A percentile compares a stretch with the other conserved stretches of the same genome.
Evolutionary conservation across 2,797 vertebrate species (phyloP).

Genomic region (Myripristis jacobus): DNA sequence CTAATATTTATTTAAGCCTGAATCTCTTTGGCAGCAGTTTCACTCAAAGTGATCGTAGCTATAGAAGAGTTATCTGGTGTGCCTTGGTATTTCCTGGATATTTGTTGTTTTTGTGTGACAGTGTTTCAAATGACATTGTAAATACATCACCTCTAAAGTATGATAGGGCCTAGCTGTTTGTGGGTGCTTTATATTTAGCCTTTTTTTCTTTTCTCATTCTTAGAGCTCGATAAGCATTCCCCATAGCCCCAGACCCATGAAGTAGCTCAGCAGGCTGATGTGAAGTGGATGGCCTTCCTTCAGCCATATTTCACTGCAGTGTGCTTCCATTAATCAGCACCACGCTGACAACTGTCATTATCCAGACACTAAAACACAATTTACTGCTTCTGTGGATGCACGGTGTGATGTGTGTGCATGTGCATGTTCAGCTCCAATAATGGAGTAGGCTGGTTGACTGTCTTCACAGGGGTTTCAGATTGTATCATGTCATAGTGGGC

Average conservation of each 20-base stretch:
- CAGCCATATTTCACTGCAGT: constrained; percentile 3
- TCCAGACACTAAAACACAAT: constrained; percentile 36
- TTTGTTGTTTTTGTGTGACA: not conserved
- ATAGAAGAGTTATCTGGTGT: not conserved
- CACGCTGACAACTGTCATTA: constrained; percentile 40
- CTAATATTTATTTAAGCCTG: constrained; percentile 9
- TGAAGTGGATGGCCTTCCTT: not conserved
- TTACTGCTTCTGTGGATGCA: constrained; percentile 12
- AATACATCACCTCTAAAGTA: constrained; percentile 28
- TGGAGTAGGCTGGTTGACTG: not conserved
- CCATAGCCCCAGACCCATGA: not conserved
- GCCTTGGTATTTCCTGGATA: not conserved
- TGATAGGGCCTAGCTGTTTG: constrained; percentile 17
- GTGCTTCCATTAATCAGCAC: constrained; percentile 41
- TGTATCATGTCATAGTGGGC: constrained; percentile 29
- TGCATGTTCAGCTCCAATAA: not conserved
- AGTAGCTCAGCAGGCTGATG: too few relatives aligned
- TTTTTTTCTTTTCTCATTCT: too few relatives aligned
- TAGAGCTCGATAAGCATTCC: constrained; percentile 35
- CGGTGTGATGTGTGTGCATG: not conserved
- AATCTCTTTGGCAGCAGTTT: not conserved
- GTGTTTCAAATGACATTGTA: constrained; percentile 14
- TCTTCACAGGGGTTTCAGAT: constrained; percentile 16
- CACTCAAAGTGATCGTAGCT: not conserved
- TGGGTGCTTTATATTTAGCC: constrained; percentile 23